Conservation (phyloP, 2,113 vertebrate species). For the Rhea pennata region DNA sequence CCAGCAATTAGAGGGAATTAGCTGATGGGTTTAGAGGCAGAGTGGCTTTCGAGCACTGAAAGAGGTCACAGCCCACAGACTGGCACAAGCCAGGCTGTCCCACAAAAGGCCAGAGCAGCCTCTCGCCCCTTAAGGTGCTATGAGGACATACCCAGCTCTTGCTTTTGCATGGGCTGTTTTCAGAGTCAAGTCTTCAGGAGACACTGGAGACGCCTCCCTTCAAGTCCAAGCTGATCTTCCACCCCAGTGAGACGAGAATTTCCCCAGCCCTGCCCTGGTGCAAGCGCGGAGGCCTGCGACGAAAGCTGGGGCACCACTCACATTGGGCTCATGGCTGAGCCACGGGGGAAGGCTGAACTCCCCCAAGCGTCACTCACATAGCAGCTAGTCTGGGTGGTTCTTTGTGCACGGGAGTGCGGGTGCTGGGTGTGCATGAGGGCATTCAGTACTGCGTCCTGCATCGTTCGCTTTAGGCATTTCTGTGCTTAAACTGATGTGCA, state of each 20-base stretch:
- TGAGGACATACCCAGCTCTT: not conserved
- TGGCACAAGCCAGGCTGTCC: not conserved
- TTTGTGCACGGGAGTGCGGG: too few relatives aligned
- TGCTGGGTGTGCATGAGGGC: too few relatives aligned
- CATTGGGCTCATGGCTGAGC: too few relatives aligned
- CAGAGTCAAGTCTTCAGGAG: not conserved
- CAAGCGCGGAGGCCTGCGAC: too few relatives aligned
- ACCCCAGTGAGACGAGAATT: too few relatives aligned
- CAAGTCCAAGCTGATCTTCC: fast-evolving
- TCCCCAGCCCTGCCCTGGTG: too few relatives aligned
- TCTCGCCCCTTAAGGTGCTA: not conserved
- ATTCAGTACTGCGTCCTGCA: too few relatives aligned
- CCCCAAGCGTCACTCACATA: too few relatives aligned
- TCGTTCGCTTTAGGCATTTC: too few relatives aligned
- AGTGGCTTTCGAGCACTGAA: not conserved
- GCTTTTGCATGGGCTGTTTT: not conserved
- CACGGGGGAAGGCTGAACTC: too few relatives aligned
- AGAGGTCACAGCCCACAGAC: not conserved
- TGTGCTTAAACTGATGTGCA: fast-evolving
- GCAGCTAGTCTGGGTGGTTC: too few relatives aligned
- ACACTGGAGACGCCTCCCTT: not conserved
- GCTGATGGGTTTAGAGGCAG: not conserved
- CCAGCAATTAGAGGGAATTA: not conserved
- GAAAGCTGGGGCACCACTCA: too few relatives aligned
- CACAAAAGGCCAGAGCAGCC: not conserved